Evolutionary conservation across 1,140 invertebrate species (phyloP).

Genomic region (Camponotus vicinus): DNA sequence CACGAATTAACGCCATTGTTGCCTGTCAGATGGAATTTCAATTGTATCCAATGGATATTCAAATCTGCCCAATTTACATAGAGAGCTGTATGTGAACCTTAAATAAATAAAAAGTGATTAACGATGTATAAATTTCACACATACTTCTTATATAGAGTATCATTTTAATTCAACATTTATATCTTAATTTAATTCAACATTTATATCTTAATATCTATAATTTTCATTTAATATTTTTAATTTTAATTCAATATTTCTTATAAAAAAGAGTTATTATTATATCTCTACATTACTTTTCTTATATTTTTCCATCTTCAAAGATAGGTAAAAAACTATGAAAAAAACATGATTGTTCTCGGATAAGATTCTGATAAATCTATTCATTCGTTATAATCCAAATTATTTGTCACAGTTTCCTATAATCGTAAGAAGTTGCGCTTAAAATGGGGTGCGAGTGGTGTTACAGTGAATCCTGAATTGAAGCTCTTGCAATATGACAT

Average conservation of each 20-base stretch:
- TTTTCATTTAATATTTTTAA: too few relatives aligned
- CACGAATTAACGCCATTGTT: slow-evolving; percentile 93
- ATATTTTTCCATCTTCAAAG: not conserved
- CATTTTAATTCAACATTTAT: too few relatives aligned
- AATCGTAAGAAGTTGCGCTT: slow-evolving; percentile 91
- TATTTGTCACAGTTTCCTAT: slow-evolving; percentile 89
- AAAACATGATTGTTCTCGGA: not conserved
- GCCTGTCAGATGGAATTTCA: slow-evolving; percentile 95
- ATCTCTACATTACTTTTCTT: not conserved
- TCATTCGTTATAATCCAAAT: slow-evolving; percentile 21
- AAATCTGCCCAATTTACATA: slow-evolving; percentile 92
- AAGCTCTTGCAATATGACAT: slow-evolving; percentile 93
- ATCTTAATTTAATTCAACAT: too few relatives aligned
- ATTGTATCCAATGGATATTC: slow-evolving; percentile 94
- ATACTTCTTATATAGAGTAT: not conserved
- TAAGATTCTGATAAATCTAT: slow-evolving; percentile 41
- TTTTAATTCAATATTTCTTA: too few relatives aligned
- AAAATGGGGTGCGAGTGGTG: slow-evolving; percentile 89
- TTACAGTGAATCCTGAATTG: slow-evolving; percentile 92
- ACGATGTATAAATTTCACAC: not conserved
- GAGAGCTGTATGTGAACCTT: slow-evolving; percentile 92
- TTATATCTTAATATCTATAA: too few relatives aligned
- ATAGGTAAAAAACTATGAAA: not conserved
- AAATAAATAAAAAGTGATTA: not conserved
- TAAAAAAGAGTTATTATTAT: not conserved